phyloP scores from a whole-genome alignment of 1,140 invertebrate species.

The Bicyclus anynana region DNA sequence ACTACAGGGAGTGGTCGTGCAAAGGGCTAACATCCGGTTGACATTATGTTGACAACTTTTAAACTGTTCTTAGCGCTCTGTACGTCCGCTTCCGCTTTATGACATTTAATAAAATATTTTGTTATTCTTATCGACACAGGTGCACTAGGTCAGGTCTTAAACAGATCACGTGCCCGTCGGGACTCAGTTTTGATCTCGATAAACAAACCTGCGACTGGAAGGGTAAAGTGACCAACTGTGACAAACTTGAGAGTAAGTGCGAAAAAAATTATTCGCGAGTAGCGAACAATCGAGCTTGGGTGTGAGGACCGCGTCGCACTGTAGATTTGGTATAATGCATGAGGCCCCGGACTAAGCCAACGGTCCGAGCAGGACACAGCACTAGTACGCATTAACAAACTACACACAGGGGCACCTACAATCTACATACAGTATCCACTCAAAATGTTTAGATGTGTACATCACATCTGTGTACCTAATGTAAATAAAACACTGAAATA shows the following conservation, averaged over 20 bases:
- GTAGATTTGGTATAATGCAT: conserved; percentile 72
- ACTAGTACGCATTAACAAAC: conserved; percentile 44
- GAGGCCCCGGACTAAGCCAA: conserved; percentile 61
- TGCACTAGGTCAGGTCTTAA: conserved; percentile 95
- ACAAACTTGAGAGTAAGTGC: conserved; percentile 96
- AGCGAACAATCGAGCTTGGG: conserved; percentile 70
- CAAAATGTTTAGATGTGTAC: neutral
- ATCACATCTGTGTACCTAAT: neutral
- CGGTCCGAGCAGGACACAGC: conserved; percentile 45
- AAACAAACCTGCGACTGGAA: conserved; percentile 99
- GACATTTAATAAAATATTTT: conserved; percentile 52
- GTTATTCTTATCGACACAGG: conserved; percentile 80
- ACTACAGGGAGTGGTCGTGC: conserved; percentile 58
- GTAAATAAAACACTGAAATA: neutral
- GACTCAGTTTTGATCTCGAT: conserved; percentile 97
- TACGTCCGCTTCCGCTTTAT: conserved; percentile 54
- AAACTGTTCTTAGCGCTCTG: conserved; percentile 44
- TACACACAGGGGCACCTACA: conserved; percentile 1
- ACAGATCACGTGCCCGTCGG: conserved; percentile 95
- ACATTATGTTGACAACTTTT: conserved; percentile 10
- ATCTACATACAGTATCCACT: neutral
- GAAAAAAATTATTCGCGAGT: conserved; percentile 70
- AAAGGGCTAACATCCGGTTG: conserved; percentile 58
- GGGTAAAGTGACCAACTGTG: conserved; percentile 96
- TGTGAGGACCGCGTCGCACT: conserved; percentile 72